Base-by-base conservation (phyloP, 1,140 invertebrate species). In the Trypoxylus dichotomus region DNA sequence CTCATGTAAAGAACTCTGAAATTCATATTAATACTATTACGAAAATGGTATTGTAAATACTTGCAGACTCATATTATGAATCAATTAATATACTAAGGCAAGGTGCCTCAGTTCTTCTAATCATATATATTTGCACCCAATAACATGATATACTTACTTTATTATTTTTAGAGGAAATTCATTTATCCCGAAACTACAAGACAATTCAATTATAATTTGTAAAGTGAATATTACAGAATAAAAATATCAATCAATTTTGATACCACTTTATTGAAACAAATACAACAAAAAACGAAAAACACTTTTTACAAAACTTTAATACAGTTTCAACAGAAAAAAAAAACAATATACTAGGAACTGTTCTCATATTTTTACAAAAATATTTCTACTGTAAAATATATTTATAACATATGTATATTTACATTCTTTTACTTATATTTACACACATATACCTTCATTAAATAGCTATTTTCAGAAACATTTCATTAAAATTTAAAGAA, bases 291-390 rank as follows among this genome's bases (percentile, higher is more conserved):
- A 29, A 54, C 47, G 47, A n/a, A 74, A 74, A 74, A 74, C 72
- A 74, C 32, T 43, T 74, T 68, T 37, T 74, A 74, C 72, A 74
- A 68, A 41, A 74, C 41, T 74, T 74, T 29, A 43, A 74, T 74
- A 74, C 72, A 74, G 32, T 74, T 74, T 68, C 60, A 68, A 68
- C 60, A 68, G 24, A 68, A 68, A 68, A 68, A 37, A 37, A 68
- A 68, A 77, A 77, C 76, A 77, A 68, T 68, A 43, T 74, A 74
- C 72, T 74, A 74, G 72, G 72, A 74, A 74, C 72, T 74, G 72
- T 74, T 74, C n/a, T 74, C 19, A 74, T 41, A 42, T 41, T 43
- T 74, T 74, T 74, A 74, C 72, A 74, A 74, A 74, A 74, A 74
- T 74, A 74, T 42, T 74, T 74, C 72, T 74, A 74, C 72, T 43